Conservation (phyloP, 2,113 vertebrate species). For the Archilochus colubris region DNA sequence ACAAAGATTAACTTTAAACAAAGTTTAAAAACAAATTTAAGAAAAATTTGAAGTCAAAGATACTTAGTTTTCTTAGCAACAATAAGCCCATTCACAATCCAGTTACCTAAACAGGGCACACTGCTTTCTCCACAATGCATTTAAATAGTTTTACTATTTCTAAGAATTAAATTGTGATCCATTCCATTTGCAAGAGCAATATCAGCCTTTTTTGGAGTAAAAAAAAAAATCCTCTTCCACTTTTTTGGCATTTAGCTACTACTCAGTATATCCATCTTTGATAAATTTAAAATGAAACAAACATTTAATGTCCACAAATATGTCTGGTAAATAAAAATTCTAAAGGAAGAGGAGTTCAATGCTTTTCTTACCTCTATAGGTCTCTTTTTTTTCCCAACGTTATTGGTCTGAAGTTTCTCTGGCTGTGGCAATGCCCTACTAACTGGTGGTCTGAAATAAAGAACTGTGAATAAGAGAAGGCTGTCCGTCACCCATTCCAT, state of each 20-base stretch:
- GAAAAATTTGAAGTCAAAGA: neutral
- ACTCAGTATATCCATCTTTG: neutral
- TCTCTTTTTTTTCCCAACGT: constrained; percentile 97
- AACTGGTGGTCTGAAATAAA: constrained; percentile 94
- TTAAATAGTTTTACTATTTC: neutral
- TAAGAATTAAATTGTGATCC: neutral
- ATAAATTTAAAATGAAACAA: neutral
- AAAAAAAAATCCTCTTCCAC: neutral
- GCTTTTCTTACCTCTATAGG: constrained; percentile 89
- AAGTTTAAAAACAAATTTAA: neutral
- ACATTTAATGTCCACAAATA: neutral
- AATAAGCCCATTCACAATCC: neutral
- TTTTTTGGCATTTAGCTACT: neutral
- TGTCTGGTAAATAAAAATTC: neutral
- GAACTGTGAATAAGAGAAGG: constrained; percentile 77
- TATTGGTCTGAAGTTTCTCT: constrained; percentile 97
- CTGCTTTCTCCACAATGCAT: neutral
- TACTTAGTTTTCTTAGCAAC: neutral
- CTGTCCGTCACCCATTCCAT: constrained; percentile 64
- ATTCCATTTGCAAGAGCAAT: neutral
- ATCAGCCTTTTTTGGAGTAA: neutral
- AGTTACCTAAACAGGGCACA: neutral
- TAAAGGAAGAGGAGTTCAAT: neutral
- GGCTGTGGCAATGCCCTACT: constrained; percentile 96
- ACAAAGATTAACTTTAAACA: neutral